Evolutionary conservation across 2,113 vertebrate genomes (phyloP), one percentile per base, ranked within the genome.

Genomic region (Micronisus gabar): DNA sequence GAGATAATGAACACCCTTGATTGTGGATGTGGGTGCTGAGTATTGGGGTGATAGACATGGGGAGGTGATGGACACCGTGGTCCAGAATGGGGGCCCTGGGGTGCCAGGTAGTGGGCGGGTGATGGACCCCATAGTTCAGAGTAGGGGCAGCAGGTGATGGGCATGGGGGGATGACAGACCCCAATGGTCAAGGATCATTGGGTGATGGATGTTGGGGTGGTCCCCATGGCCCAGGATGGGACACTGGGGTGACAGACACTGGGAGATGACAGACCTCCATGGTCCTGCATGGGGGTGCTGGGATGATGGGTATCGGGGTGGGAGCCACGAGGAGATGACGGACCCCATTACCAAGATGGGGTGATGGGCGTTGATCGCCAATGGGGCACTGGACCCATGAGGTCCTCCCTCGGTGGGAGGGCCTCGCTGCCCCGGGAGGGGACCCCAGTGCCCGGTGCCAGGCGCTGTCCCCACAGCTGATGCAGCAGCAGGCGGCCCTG

Each of bases 401-500:
- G 76, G 14, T 14, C 62, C 5, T 45, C 27, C 14, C 10, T 15
- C 0, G 27, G 26, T 0, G n/a, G 7, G 26, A 15, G 67, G 74
- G 72, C 15, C 9, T n/a, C 30, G 4, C 12, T 1, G 22, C 32
- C 9, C 15, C 7, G 23, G 73, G 32, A 14, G 27, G 56, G 63
- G 38, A 26, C 17, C 34, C n/a, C 34, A 7, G 55, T 50, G n/a
- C 30, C 41, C 18, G 11, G 36, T 70, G 85, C 52, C 90, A 96
- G 88, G 61, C 13, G 11, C 36, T 66, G 48, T 48, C 23, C 48
- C 40, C 41, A 40, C 97, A 99, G 99, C 96, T 99, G 96, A 99
- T 99, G 98, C 99, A 99, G 98, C 99, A 99, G 98, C 99, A 99
- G 98, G 98, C 98, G 14, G 99, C 99, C 65, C 98, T 99, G 97